Evolutionary conservation across 2,888 invertebrate species (phyloP).

Genomic region (Strigamia crassipes): DNA sequence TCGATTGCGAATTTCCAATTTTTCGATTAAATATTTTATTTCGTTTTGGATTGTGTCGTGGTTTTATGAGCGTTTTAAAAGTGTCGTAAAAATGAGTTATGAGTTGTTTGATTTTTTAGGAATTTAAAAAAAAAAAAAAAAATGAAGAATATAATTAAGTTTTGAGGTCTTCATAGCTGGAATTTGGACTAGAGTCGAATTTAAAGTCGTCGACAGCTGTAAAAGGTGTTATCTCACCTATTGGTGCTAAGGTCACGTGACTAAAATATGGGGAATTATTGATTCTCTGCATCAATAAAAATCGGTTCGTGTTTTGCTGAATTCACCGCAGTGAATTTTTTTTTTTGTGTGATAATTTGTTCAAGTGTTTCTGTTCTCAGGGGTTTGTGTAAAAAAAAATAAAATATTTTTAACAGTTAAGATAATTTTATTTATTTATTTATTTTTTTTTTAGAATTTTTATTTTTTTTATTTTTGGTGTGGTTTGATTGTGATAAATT

Average conservation of each 20-base stretch:
- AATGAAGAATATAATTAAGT: neutral
- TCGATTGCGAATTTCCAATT: neutral
- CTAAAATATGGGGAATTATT: neutral
- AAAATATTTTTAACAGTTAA: too few relatives aligned
- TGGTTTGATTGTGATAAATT: neutral
- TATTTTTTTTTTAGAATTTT: too few relatives aligned
- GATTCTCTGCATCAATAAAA: slow-evolving; percentile 5
- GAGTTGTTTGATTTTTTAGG: neutral
- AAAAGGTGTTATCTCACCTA: neutral
- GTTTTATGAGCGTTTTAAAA: neutral
- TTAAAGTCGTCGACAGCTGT: neutral
- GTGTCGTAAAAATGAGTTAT: neutral
- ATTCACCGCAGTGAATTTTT: neutral
- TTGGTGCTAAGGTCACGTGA: neutral
- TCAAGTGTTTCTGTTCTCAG: too few relatives aligned
- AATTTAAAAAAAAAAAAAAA: neutral
- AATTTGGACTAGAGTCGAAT: neutral
- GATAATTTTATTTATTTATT: too few relatives aligned
- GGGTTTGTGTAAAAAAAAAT: too few relatives aligned
- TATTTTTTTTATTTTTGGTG: too few relatives aligned
- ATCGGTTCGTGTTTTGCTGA: neutral
- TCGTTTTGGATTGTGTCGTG: neutral
- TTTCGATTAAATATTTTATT: neutral
- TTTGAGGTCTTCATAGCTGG: neutral
- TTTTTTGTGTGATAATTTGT: too few relatives aligned